Conservation (phyloP, 2,797 vertebrate genomes). For the Agapornis canus region DNA sequence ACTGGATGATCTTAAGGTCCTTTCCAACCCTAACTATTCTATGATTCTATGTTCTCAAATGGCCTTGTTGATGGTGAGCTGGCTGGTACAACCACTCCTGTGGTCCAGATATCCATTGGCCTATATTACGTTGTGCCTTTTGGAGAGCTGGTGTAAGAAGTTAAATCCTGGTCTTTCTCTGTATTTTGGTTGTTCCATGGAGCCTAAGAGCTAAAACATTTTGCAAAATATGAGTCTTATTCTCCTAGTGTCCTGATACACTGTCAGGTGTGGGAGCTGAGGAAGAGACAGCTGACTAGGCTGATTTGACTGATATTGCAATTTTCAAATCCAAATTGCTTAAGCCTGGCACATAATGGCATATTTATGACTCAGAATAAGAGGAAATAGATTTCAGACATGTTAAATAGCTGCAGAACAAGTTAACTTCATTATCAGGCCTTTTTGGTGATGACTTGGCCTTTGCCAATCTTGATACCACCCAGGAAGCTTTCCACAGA, state of each 20-base stretch:
- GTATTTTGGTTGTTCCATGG: neutral
- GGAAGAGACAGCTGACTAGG: neutral
- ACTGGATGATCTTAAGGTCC: too few relatives aligned
- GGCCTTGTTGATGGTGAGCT: neutral
- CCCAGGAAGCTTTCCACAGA: neutral
- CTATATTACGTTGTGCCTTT: neutral
- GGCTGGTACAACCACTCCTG: neutral
- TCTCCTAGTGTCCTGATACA: neutral
- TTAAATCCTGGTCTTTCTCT: neutral
- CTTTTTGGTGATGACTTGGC: neutral
- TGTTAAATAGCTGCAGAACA: neutral
- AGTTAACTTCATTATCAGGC: neutral
- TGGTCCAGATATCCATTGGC: neutral
- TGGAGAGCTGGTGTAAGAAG: neutral
- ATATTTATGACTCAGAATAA: neutral
- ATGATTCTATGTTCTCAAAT: neutral
- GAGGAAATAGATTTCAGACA: neutral
- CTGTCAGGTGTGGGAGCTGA: neutral
- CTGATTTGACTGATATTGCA: neutral
- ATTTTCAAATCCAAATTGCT: conserved; percentile 25
- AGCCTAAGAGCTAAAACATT: neutral
- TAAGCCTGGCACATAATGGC: neutral
- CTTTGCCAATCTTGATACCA: neutral
- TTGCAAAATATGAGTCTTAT: neutral
- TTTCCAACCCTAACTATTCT: neutral